These are phyloP conservation scores for Jaculus jaculus DNA, from an alignment of 2,113 vertebrate species.

Conservation along the genomic window DNA sequence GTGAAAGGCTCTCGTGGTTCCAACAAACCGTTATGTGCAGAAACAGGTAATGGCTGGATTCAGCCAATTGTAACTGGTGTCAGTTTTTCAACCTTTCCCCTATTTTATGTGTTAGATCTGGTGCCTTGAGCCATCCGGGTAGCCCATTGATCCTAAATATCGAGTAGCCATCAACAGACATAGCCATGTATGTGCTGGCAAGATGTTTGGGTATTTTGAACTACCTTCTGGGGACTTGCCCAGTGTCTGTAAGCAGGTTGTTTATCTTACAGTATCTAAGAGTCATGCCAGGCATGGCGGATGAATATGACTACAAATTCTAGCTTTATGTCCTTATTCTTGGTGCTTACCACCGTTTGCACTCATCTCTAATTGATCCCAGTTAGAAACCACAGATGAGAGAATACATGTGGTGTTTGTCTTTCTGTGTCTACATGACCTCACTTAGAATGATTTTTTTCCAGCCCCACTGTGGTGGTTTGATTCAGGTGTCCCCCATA, in stretches of 20 bases:
- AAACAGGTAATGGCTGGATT: not conserved
- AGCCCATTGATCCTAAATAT: not conserved
- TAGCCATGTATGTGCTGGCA: not conserved
- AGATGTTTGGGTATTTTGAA: not conserved
- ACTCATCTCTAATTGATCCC: too few species aligned
- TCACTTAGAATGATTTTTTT: too few species aligned
- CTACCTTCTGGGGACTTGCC: not conserved
- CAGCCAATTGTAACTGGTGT: not conserved
- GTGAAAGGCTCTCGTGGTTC: not conserved
- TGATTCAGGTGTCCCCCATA: too few species aligned
- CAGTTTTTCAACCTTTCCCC: not conserved
- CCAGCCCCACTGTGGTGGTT: too few species aligned
- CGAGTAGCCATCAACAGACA: not conserved
- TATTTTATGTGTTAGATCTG: not conserved
- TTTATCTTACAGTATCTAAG: slow-evolving; percentile 23
- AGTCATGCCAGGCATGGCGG: not conserved
- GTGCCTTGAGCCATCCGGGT: not conserved
- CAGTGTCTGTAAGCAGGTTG: not conserved
- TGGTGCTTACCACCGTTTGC: too few species aligned
- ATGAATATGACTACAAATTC: not conserved
- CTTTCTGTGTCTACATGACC: too few species aligned
- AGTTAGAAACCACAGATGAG: too few species aligned
- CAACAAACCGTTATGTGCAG: not conserved
- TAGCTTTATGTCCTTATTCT: too few species aligned
- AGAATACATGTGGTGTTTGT: too few species aligned